phyloP scores from a whole-genome alignment of 2,888 invertebrate genomes.

The Synanthedon formicaeformis region DNA sequence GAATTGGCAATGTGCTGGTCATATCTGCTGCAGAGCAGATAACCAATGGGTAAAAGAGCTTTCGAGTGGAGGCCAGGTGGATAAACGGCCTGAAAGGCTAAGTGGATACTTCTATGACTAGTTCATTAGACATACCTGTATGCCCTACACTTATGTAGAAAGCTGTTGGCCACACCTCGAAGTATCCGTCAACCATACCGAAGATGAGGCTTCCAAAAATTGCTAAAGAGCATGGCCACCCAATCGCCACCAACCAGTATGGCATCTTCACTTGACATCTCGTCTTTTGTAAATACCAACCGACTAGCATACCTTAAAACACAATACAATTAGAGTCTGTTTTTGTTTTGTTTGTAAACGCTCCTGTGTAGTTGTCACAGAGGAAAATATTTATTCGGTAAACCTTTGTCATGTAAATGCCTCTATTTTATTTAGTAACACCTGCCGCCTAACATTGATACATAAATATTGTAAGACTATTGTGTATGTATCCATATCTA shows the following conservation, averaged over 20 bases:
- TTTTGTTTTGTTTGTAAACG: not conserved
- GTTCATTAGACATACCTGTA: constrained; percentile 53
- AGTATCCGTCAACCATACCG: constrained; percentile 75
- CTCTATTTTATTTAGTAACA: not conserved
- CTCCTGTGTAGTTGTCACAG: not conserved
- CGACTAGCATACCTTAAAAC: constrained; percentile 74
- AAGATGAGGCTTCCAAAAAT: constrained; percentile 75
- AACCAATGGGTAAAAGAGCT: too few species aligned
- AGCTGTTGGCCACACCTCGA: constrained; percentile 75
- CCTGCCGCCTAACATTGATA: too few species aligned
- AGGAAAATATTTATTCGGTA: not conserved
- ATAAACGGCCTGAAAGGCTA: too few species aligned
- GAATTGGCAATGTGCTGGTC: too few species aligned
- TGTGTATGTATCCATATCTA: too few species aligned
- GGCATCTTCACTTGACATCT: constrained; percentile 74
- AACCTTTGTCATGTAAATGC: not conserved
- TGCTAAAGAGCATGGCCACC: constrained; percentile 73
- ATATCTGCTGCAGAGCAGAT: too few species aligned
- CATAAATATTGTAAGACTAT: too few species aligned
- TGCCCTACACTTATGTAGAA: constrained; percentile 82
- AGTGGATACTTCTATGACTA: too few species aligned
- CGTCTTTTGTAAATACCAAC: constrained; percentile 77
- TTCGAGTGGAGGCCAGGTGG: too few species aligned
- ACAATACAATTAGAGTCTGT: not conserved
- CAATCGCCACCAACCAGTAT: constrained; percentile 62